Evolutionary conservation across 2,888 invertebrate genomes (phyloP), one percentile per base, ranked within the genome.

Genomic region (Lochmaea crataegi): DNA sequence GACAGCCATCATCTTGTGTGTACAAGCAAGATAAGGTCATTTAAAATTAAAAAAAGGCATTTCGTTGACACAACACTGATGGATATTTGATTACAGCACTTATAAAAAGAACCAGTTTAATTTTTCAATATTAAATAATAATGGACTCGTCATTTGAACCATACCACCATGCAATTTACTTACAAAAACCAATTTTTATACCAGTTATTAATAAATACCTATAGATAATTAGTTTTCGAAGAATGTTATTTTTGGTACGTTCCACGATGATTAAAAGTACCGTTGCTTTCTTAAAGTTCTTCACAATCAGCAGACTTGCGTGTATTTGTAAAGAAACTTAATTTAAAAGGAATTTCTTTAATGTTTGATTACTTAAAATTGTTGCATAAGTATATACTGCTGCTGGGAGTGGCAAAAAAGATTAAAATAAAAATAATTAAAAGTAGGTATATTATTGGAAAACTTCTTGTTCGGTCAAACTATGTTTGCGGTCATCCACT

Each of bases 61-160:
- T 72, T 38, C 73, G 76, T 77, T 77, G 77, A 76, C 79, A 77
- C 72, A 76, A 76, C 67, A 72, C 66, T 75, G 77, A 77, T 78
- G 77, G 75, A 61, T 75, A 75, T 78, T 78, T 79, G 77, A 79
- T 79, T 79, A 75, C 72, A 72, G 69, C 12, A 0, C 74, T 78
- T 79, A 75, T 70, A 75, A 76, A 53, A 75, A 67, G 64, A 75
- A 75, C 76, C 77, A 73, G 79, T 78, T 78, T 75, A 76, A 76
- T 79, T 79, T 77, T 77, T 79, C 71, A 76, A 71, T 75, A 73
- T 68, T 75, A 78, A 76, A 79, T 77, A 73, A 78, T 76, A 76
- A 78, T 76, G 72, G 72, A 73, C 74, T 68, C 68, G 75, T 78
- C 77, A 77, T 78, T 79, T 75, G 75, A 71, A 41, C 12, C 71